Percentiles rank a stretch among this genome's conserved stretches.
Conservation (phyloP, 2,797 vertebrate genomes). For the Thamnophis elegans region DNA sequence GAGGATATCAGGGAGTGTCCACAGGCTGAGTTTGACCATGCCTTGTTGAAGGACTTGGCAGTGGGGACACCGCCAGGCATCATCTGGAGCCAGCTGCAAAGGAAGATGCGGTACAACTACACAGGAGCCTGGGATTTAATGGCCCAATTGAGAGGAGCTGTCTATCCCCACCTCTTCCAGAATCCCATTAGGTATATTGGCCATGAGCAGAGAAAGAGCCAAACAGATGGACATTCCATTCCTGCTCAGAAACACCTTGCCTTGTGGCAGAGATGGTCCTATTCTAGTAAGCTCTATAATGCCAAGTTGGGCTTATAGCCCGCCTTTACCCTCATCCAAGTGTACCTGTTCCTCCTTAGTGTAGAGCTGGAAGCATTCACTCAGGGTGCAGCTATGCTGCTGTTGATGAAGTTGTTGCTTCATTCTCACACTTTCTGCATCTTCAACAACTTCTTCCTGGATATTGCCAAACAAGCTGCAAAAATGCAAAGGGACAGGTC, state of each 20-base stretch:
- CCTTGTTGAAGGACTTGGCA: constrained; percentile 90
- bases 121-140: neutral
- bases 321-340: neutral
- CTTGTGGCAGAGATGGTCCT: neutral
- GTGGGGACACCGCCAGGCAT: constrained; percentile 91
- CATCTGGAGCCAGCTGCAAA: constrained; percentile 86
- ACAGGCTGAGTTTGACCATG: constrained; percentile 90
- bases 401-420: constrained; percentile 86
- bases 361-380: constrained; percentile 92
- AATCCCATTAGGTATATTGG: neutral
- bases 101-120: neutral
- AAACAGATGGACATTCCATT: neutral
- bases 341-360: constrained; percentile 95
- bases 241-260: neutral
- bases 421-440: constrained; percentile 81
- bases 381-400: constrained; percentile 86
- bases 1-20: constrained; percentile 92
- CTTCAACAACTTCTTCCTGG: constrained; percentile 87
- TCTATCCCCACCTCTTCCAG: neutral
- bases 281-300: neutral
- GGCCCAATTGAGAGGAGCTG: neutral
- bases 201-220: no score
- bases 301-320: neutral
- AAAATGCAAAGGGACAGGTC: fast-evolving
- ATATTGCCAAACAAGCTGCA: constrained; percentile 85